phyloP scores from a whole-genome alignment of 1,140 invertebrate genomes.

The Nasonia giraulti region DNA sequence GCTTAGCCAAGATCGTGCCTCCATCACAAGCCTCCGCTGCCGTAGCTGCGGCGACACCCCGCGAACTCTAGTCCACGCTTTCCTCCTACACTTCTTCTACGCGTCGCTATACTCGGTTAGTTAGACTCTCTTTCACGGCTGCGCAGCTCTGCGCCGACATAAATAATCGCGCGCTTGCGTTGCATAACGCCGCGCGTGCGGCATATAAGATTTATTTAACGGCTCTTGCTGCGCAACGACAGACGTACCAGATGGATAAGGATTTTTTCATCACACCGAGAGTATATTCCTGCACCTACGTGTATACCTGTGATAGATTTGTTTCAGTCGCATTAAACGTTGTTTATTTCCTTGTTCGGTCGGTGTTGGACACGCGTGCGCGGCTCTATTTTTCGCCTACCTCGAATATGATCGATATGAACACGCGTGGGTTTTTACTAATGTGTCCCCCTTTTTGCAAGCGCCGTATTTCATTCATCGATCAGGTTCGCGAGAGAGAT shows the following conservation, averaged over 20 bases:
- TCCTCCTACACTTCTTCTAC: constrained; percentile 50
- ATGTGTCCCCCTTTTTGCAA: background rate
- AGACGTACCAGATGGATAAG: constrained; percentile 40
- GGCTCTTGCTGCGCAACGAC: constrained; percentile 9
- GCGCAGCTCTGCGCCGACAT: constrained; percentile 49
- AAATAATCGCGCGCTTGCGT: constrained; percentile 60
- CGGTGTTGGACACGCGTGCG: background rate
- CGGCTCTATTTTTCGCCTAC: background rate
- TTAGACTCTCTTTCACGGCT: constrained; percentile 63
- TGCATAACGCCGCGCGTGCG: constrained; percentile 13
- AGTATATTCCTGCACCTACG: background rate
- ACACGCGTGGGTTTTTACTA: constrained; percentile 25
- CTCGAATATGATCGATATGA: constrained; percentile 31
- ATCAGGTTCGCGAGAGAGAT: background rate
- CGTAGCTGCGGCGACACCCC: background rate
- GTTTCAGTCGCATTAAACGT: constrained; percentile 37
- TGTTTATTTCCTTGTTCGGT: constrained; percentile 23
- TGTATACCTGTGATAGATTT: constrained; percentile 30
- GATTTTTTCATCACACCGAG: constrained; percentile 10
- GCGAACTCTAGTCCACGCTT: constrained; percentile 51
- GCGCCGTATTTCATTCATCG: background rate
- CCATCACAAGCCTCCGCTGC: constrained; percentile 48
- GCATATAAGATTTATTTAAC: constrained; percentile 44
- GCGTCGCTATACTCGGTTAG: constrained; percentile 62
- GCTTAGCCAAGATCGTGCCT: constrained; percentile 22